Conservation (phyloP, 2,888 invertebrate species). For the Caenorhabditis wallacei region DNA sequence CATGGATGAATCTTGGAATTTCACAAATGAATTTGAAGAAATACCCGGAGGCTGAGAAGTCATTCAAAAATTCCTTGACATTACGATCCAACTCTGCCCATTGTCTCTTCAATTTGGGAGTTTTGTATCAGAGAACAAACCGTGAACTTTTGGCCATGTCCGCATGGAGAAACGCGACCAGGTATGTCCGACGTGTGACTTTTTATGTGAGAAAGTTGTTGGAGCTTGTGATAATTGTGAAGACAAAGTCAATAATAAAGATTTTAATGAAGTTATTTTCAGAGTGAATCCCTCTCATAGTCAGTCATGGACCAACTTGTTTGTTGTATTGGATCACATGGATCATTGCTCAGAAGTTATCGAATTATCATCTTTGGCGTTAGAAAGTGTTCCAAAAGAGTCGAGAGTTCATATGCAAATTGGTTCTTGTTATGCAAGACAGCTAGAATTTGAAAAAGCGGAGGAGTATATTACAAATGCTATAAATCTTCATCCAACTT, state of each 20-base stretch:
- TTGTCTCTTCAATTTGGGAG: slow-evolving; percentile 95
- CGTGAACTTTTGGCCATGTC: slow-evolving; percentile 89
- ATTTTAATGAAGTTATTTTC: slow-evolving; percentile 22
- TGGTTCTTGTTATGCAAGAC: slow-evolving; percentile 93
- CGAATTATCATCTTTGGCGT: slow-evolving; percentile 88
- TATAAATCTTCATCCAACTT: slow-evolving; percentile 87
- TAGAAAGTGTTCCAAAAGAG: slow-evolving; percentile 88
- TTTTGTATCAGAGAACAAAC: slow-evolving; percentile 91
- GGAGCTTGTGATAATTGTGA: neutral
- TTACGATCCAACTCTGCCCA: slow-evolving; percentile 92
- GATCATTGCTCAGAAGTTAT: slow-evolving; percentile 88
- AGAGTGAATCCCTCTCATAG: slow-evolving; percentile 88
- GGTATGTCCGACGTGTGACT: slow-evolving; percentile 83
- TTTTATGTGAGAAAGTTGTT: too few species aligned
- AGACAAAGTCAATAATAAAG: too few species aligned
- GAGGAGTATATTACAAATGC: slow-evolving; percentile 90
- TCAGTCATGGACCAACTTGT: slow-evolving; percentile 94
- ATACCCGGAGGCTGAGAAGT: slow-evolving; percentile 88
- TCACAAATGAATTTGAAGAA: slow-evolving; percentile 88
- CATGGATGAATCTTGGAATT: slow-evolving; percentile 99
- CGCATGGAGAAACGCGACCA: slow-evolving; percentile 91
- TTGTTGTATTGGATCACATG: slow-evolving; percentile 87
- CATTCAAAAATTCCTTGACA: slow-evolving; percentile 90
- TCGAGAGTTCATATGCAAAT: slow-evolving; percentile 91
- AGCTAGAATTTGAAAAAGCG: slow-evolving; percentile 89